Conservation (phyloP, 1,140 invertebrate species). For the Heliothis subflexa region DNA sequence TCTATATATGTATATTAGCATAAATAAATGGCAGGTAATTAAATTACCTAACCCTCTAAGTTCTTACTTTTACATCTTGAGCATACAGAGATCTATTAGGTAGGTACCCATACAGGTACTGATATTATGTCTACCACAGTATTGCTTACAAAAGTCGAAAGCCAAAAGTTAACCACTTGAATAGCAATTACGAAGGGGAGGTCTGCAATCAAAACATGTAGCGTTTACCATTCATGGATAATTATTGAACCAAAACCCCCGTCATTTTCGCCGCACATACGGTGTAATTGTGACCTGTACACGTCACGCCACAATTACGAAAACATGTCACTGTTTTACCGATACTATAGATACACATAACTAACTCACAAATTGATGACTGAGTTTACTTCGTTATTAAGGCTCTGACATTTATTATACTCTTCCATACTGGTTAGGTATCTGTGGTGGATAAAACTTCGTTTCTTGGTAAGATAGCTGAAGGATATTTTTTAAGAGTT, state of each 20-base stretch:
- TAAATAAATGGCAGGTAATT: no score
- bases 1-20: no score
- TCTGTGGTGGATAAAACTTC: no score
- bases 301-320: constrained; percentile 58
- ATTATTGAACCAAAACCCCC: constrained; percentile 51
- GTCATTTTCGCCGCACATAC: constrained; percentile 54
- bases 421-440: no score
- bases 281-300: constrained; percentile 56
- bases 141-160: constrained; percentile 34
- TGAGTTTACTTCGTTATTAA: not conserved
- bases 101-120: not conserved
- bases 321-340: constrained; percentile 66
- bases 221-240: constrained; percentile 60
- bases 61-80: no score
- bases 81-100: not conserved
- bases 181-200: constrained; percentile 37
- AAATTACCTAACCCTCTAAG: no score
- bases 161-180: constrained; percentile 35
- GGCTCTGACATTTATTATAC: no score
- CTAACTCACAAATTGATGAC: not conserved
- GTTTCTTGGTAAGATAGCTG: no score
- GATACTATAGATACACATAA: constrained; percentile 42
- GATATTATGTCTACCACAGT: not conserved
- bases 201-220: constrained; percentile 44
- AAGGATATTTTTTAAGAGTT: no score